Base-by-base conservation (phyloP, 1,140 invertebrate species). In the Drosophila sechellia region DNA sequence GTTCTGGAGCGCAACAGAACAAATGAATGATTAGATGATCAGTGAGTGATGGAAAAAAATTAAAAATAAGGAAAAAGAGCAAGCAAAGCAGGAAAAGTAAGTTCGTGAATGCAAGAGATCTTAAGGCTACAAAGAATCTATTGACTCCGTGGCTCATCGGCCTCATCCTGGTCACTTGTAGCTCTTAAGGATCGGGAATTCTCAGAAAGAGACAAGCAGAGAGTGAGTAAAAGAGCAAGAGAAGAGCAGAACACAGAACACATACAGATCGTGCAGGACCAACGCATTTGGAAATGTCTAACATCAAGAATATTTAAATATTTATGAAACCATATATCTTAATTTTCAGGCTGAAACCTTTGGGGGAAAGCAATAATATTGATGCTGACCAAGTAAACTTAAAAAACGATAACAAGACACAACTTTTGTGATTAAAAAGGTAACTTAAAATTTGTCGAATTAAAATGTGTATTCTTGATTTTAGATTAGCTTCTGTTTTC, bases 1-100 rank as follows among this genome's bases (percentile, higher is more conserved):
- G 94, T 94, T 92, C 95, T 96, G 91, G 20, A 55, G 58, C 69
- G 70, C 63, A 75, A 71, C 50, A 45, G 65, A 83, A 65, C 35
- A 65, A 59, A 39, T 57, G 56, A 25, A 61, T 70, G 63, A 49
- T 43, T 20, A 61, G 4, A 17, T 56, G 64, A 69, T 70, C 43
- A 57, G 40, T 40, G 64, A 25, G 20, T 4, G 39, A 58, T 54
- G 58, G 39, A 57, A 43, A 46, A 40, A 55, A 40, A 43, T 3
- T 45, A 25, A 34, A 10, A 1, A 15, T 40, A 17, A 22, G n/a
- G n/a, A 5, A 31, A 31, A 34, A 56, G 20, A 50, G 43, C 68
- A 52, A 46, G 52, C 70, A 76, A 49, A 59, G 25, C 5, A 25
- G 12, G 39, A 8, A 37, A 73, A 64, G 22, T 39, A 45, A 65